Conservation (phyloP, 2,888 invertebrate genomes). For the Buathra laborator region DNA sequence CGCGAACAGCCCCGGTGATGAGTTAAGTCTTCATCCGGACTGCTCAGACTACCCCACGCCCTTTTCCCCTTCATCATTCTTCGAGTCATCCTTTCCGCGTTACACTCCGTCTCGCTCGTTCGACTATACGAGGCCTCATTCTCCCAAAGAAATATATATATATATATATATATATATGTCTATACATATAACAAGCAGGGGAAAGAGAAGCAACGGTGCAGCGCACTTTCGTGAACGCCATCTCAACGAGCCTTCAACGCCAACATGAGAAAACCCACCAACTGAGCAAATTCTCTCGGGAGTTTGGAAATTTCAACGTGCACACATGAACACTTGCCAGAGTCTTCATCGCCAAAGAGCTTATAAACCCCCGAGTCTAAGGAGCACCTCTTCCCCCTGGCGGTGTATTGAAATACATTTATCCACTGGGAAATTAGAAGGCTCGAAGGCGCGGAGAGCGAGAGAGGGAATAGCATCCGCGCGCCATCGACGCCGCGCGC, state of each 20-base stretch:
- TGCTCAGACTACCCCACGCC: slow-evolving; percentile 65
- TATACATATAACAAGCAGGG: background rate
- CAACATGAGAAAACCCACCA: slow-evolving; percentile 17
- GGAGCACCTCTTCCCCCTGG: slow-evolving; percentile 29
- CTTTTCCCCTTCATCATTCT: slow-evolving; percentile 67
- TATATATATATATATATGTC: no score
- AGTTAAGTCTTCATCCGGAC: slow-evolving; percentile 76
- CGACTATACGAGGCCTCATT: slow-evolving; percentile 26
- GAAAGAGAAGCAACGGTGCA: background rate
- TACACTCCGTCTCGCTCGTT: slow-evolving; percentile 40
- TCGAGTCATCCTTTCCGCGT: slow-evolving; percentile 63
- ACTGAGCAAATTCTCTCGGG: slow-evolving; percentile 15
- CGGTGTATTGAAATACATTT: slow-evolving; percentile 63
- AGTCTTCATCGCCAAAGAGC: slow-evolving; percentile 29
- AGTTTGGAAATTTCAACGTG: slow-evolving; percentile 49
- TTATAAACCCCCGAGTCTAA: slow-evolving; percentile 32
- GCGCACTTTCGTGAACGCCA: slow-evolving; percentile 6
- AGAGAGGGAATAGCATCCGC: slow-evolving; percentile 51
- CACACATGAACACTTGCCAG: background rate
- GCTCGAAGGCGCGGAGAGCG: slow-evolving; percentile 32
- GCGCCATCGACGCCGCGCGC: slow-evolving; percentile 50
- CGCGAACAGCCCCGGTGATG: slow-evolving; percentile 73
- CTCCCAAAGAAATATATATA: background rate
- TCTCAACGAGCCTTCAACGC: slow-evolving; percentile 25
- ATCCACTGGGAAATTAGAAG: slow-evolving; percentile 66